Conservation (phyloP, 2,888 invertebrate species). For the Eupithecia insigniata region DNA sequence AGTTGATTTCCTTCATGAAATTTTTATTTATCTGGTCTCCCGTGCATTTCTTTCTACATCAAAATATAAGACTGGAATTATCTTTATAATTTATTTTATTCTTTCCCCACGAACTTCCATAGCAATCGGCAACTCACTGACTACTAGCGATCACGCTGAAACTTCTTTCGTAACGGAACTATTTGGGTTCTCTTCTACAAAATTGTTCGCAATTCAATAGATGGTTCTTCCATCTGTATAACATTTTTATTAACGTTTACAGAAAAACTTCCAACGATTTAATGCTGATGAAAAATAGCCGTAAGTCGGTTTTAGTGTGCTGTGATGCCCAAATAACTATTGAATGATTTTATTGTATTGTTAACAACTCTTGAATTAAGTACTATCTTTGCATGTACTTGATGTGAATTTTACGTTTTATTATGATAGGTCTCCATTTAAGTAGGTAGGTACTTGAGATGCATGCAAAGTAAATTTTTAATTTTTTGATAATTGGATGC, state of each 20-base stretch:
- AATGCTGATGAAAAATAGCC: slow-evolving; percentile 78
- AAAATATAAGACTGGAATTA: no score
- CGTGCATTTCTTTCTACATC: no score
- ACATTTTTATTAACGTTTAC: slow-evolving; percentile 63
- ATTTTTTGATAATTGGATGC: not conserved
- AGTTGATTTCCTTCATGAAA: not conserved
- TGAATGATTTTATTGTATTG: slow-evolving; percentile 42
- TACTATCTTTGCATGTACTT: slow-evolving; percentile 1
- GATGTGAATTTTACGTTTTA: not conserved
- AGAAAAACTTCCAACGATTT: slow-evolving; percentile 83
- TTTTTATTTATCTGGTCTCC: not conserved
- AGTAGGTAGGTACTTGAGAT: not conserved
- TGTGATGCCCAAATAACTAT: slow-evolving; percentile 57
- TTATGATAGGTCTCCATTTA: not conserved
- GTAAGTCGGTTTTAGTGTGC: slow-evolving; percentile 83
- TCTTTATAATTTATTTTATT: no score
- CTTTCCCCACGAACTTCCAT: not conserved
- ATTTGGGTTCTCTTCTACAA: no score
- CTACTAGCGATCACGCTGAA: not conserved
- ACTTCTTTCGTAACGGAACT: not conserved
- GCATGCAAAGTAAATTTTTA: not conserved
- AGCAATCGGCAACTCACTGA: not conserved
- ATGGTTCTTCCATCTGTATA: slow-evolving; percentile 47
- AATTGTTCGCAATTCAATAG: slow-evolving; percentile 17
- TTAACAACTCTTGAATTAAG: slow-evolving; percentile 1